Evolutionary conservation across 2,888 invertebrate species (phyloP), one percentile per base, ranked within the genome.

Genomic region (Synergus umbraculus): DNA sequence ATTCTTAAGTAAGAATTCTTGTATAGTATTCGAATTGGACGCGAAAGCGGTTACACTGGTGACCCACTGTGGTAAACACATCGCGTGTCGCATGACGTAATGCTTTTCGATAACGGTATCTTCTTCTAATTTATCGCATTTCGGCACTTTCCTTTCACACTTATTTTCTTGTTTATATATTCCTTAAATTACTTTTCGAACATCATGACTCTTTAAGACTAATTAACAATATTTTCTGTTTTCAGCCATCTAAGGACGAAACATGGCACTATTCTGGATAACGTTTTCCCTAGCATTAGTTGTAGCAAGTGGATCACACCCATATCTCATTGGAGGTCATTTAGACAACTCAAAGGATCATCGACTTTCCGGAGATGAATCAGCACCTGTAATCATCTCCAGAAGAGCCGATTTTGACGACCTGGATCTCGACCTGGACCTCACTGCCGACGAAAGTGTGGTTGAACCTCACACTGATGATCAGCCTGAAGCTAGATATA

Each of bases 381-480:
- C 78, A 78, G 29, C 54, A 60, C 80, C 63, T 78, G 76, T 63
- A 67, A 81, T 84, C 66, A 81, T 79, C 64, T 86, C 85, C 29
- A 86, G 88, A 79, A 86, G 86, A 54, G 82, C 87, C 43, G 84
- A 85, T 67, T 81, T 87, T 78, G 87, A 83, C 64, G 88, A 87
- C 83, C 85, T 86, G 82, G 88, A 86, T 63, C 81, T 78, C 78
- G 91, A 90, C 81, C 82, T 87, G 79, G 90, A 90, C 86, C 88
- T 90, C 22, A 84, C 87, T 1, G 88, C 88, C 15, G 90, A 90
- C 69, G 89, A 90, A 82, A 90, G 89, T 83, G 86, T 83, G 15
- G 83, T 81, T 44, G 86, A 83, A 63, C 66, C 83, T 43, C 81
- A 83, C 44, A 83, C 83, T 46, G 86, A 85, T 63, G 85, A 84